These are phyloP conservation scores for Conus canariensis DNA, from an alignment of 2,888 invertebrate genomes.

Conservation along the genomic window DNA sequence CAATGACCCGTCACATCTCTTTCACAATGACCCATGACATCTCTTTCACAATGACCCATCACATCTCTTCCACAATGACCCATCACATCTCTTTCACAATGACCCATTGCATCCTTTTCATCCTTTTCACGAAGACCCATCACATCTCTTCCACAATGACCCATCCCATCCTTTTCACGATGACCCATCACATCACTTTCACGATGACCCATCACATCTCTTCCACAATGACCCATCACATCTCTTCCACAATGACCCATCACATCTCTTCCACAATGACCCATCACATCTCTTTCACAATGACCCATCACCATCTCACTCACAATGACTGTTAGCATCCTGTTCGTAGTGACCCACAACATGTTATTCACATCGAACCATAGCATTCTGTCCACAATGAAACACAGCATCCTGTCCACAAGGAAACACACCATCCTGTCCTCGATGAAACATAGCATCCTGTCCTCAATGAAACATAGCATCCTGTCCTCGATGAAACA, in stretches of 20 bases:
- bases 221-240: too few relatives aligned
- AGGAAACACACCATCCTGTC: not conserved
- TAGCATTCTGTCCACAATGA: not conserved
- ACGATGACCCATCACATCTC: too few relatives aligned
- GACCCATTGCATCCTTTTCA: too few relatives aligned
- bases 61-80: too few relatives aligned
- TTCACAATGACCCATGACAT: too few relatives aligned
- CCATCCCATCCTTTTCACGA: too few relatives aligned
- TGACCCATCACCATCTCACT: not conserved
- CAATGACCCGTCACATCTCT: too few relatives aligned
- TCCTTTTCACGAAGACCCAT: too few relatives aligned
- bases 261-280: not conserved
- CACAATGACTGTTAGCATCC: not conserved
- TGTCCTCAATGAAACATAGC: not conserved
- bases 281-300: not conserved
- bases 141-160: too few relatives aligned
- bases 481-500: not conserved
- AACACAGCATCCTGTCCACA: not conserved
- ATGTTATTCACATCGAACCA: conserved; percentile 7
- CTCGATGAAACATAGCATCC: not conserved
- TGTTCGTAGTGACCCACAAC: not conserved
- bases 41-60: too few relatives aligned
- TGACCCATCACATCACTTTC: too few relatives aligned
- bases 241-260: not conserved
- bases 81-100: too few relatives aligned